Conservation (phyloP, 2,888 invertebrate species). For the Tiliacea citrago region DNA sequence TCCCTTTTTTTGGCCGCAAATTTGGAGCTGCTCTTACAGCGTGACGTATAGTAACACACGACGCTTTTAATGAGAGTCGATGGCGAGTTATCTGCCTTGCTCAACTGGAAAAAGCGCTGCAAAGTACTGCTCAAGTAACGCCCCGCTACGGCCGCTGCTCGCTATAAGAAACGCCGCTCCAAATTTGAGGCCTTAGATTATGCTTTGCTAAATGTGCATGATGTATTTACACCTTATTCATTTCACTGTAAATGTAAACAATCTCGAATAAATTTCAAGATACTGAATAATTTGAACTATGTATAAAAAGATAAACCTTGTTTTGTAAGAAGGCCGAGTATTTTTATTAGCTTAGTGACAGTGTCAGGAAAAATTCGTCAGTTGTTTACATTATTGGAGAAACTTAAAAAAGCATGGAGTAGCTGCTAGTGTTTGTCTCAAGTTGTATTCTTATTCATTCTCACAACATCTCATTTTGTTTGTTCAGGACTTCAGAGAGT, state of each 20-base stretch:
- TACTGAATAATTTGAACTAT: background rate
- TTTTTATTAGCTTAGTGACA: background rate
- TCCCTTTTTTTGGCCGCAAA: conserved; percentile 2
- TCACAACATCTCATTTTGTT: conserved; percentile 74
- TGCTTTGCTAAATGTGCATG: conserved; percentile 38
- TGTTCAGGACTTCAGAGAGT: conserved; percentile 89
- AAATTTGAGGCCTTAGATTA: conserved; percentile 16
- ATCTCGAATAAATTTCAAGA: conserved; percentile 22
- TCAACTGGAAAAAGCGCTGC: background rate
- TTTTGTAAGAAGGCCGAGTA: no score
- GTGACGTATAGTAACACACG: background rate
- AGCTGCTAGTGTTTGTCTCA: conserved; percentile 18
- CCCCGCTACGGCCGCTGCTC: background rate
- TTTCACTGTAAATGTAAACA: conserved; percentile 38
- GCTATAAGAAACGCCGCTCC: background rate
- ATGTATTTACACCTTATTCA: background rate
- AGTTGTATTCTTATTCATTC: conserved; percentile 86
- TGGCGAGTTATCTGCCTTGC: background rate
- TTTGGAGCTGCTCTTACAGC: background rate
- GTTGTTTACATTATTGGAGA: conserved; percentile 40
- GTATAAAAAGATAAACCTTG: background rate
- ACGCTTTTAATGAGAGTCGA: background rate
- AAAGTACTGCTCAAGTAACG: background rate
- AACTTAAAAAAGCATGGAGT: conserved; percentile 5
- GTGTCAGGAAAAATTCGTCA: background rate